Conservation (phyloP, 37 sponge, comb jelly and placozoan genomes). For the Lycopodina hypogea region DNA sequence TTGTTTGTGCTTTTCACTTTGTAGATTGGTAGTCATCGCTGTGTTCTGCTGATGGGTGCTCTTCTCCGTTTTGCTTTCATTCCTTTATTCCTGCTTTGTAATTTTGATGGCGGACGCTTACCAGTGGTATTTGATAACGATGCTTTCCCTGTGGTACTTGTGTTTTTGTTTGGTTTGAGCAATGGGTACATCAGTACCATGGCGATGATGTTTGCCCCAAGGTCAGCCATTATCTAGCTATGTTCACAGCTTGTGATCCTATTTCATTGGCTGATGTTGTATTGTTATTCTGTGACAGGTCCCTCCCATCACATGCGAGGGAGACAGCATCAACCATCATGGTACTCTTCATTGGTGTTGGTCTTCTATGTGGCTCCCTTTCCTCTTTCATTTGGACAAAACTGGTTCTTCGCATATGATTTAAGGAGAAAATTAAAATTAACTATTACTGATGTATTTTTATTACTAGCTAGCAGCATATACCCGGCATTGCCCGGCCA, state of each 20-base stretch:
- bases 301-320: constrained; percentile 20
- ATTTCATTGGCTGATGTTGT: too few species aligned
- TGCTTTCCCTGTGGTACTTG: constrained; percentile 65
- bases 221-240: constrained; percentile 33
- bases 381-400: constrained; percentile 64
- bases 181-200: constrained; percentile 88
- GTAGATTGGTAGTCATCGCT: constrained; percentile 41
- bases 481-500: too few species aligned
- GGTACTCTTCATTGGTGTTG: constrained; percentile 44
- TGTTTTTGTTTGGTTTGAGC: constrained; percentile 55
- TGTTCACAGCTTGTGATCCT: background rate
- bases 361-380: constrained; percentile 38
- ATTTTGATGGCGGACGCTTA: background rate
- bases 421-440: too few species aligned
- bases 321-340: constrained; percentile 70
- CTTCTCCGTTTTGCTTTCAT: constrained; percentile 56
- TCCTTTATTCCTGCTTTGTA: constrained; percentile 79
- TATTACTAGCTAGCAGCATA: too few species aligned
- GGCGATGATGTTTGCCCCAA: constrained; percentile 74
- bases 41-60: constrained; percentile 30
- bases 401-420: background rate
- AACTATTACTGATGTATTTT: too few species aligned
- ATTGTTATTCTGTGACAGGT: constrained; percentile 1
- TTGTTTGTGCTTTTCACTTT: background rate
- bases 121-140: constrained; percentile 40